phyloP scores from a whole-genome alignment of 2,888 invertebrate genomes.

The Apodemia mormo region DNA sequence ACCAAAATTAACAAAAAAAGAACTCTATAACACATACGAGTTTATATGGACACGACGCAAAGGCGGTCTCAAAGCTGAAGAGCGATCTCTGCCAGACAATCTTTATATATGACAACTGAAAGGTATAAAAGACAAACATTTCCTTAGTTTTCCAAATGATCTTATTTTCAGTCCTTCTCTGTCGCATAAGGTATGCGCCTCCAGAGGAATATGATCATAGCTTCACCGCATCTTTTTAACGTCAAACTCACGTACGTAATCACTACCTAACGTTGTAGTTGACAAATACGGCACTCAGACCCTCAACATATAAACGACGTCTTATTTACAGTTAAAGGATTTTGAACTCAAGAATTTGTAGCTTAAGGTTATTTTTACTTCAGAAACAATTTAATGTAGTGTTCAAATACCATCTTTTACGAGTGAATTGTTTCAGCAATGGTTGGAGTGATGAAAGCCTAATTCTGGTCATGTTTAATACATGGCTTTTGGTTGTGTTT shows the following conservation, averaged over 20 bases:
- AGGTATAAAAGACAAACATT: too few species aligned
- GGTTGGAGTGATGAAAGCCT: constrained; percentile 14
- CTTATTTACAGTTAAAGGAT: not conserved
- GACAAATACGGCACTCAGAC: constrained; percentile 32
- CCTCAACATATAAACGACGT: constrained; percentile 17
- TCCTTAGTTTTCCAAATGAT: too few species aligned
- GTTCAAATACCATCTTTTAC: constrained; percentile 19
- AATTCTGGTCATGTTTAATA: constrained; percentile 8
- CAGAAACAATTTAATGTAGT: not conserved
- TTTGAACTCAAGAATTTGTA: not conserved
- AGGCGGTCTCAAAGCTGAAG: too few species aligned
- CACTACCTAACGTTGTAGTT: constrained; percentile 30
- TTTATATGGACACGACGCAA: too few species aligned
- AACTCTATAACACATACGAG: too few species aligned
- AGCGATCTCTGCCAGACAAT: too few species aligned
- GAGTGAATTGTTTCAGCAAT: constrained; percentile 22
- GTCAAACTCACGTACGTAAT: constrained; percentile 34
- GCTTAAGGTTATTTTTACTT: not conserved
- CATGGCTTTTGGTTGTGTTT: not conserved
- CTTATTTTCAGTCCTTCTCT: too few species aligned
- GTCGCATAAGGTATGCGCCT: not conserved
- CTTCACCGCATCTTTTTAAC: constrained; percentile 2
- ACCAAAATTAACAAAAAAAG: too few species aligned
- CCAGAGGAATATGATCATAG: too few species aligned
- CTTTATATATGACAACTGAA: too few species aligned